Base-by-base conservation (phyloP, 2,797 vertebrate species). In the Meriones psammophilus region DNA sequence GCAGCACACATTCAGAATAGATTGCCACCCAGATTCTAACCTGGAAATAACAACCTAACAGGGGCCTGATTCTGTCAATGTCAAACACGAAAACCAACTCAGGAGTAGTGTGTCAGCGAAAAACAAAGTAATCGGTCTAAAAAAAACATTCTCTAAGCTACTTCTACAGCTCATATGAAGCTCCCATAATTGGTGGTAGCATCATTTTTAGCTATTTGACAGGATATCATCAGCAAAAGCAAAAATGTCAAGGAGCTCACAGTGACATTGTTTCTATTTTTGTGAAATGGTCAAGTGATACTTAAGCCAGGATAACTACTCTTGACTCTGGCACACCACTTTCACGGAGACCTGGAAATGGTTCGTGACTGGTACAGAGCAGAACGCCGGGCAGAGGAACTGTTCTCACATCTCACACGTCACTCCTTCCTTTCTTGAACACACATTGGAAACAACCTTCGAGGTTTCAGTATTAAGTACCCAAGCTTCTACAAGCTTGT, bases 1-100 rank as follows among this genome's bases (percentile, higher is more conserved):
- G 78, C 36, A 84, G 78, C n/a, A 80, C 68, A 46, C 22, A 84
- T 14, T 94, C 60, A 42, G n/a, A 86, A 79, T 89, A 74, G 62
- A 95, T 79, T 94, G 77, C 88, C 81, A 80, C 92, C 88, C 81
- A 93, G 76, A 97, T 94, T 95, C 92, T 91, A 96, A 66, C 33
- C 64, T 46, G 83, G 78, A 97, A 93, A 94, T 88, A 92, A 92
- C 87, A 96, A 88, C 84, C 86, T 46, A 77, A 30, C 96, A 86
- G 14, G 5, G 5, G 68, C 71, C 36, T 77, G 42, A 26, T 50
- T 92, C 90, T 92, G 91, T 68, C 85, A 90, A 79, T 24, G 80
- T 92, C 69, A 91, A 97, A 97, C 92, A 96, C 74, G 81, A 97
- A 96, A 95, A 87, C 33, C 60, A 97, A 84, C 69, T 92, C 58